Base-by-base conservation (phyloP, 1,140 invertebrate genomes). In the Radopholus similis region DNA sequence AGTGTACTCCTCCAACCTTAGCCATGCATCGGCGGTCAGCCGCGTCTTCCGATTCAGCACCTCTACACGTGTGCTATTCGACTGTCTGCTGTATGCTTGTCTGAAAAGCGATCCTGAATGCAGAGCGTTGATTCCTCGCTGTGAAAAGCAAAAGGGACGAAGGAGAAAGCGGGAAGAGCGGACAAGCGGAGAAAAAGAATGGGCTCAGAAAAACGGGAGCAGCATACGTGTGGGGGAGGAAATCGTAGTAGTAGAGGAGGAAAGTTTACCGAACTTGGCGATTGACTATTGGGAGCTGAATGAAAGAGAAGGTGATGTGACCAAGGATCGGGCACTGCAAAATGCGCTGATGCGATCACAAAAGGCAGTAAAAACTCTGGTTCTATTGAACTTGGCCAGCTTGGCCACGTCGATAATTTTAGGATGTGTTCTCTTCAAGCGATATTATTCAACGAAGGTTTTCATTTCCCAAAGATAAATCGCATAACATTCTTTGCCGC, bases 1-100 rank as follows among this genome's bases (percentile, higher is more conserved):
- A 28, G 47, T 28, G 13, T 75, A 75, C 44, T 65, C 67, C 40
- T 28, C 57, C 11, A 62, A 66, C 23, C 18, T 60, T 9, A 66
- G 63, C 47, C 44, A 53, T 15, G 74, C 65, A 6, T 77, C 64
- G 54, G 70, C 73, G 2, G 38, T 63, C 23, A 70, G 66, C 34
- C 55, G 68, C 34, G 73, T 75, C 23, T 75, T 75, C 59, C 69
- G 65, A 40, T 75, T 75, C 23, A 57, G 68, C 23, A 54, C 69
- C 11, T 63, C 74, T 23, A 63, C 56, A 8, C 56, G 62, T 57
- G 70, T 75, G 28, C 72, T 66, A 35, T 75, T 75, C 28, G 64
- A 75, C 54, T 75, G 73, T 28, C 47, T 75, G 21, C 51, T 75
- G 23, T 76, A 76, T 51, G 70, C 74, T 51, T 75, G 73, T 47